Base-by-base conservation (phyloP, 2,113 vertebrate genomes). In the Athene noctua region DNA sequence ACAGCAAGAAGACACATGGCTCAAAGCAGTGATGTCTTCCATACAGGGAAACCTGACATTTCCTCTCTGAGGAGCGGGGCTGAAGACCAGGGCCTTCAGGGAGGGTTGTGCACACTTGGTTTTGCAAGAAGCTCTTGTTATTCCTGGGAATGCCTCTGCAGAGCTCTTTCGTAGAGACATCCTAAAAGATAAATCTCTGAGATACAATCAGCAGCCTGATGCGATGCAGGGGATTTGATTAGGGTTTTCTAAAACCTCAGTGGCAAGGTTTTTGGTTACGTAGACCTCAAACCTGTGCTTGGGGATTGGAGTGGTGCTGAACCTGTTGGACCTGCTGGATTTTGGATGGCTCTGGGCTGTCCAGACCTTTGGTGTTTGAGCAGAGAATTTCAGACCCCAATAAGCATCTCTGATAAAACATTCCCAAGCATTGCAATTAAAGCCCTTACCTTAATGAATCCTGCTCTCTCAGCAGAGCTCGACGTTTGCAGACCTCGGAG, bases 141-240 rank as follows among this genome's bases (percentile, higher is more conserved):
- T 23, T 88, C 62, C 52, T 15, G 51, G 65, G 78, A 46, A 12
- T 5, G 5, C 63, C 62, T 54, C 30, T 40, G 57, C 49, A 55
- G 21, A 9, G 30, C 9, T 7, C 13, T 46, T 32, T 71, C 17
- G 11, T 3, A 7, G 66, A 34, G 26, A 23, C 7, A 10, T 26
- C 52, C 72, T 22, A 2, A 51, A 66, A 62, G 4, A 18, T n/a
- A 36, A 9, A 15, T 16, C 66, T n/a, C 49, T 38, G 21, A 20
- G 22, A 15, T 11, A 0, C 19, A 14, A 0, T 13, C 57, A 57
- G 74, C 23, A 2, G 3, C 51, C 30, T 16, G 46, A 27, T 46
- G 46, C 0, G 0, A 6, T 19, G 5, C 57, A 18, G 58, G 46
- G 78, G 11, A 5, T 29, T 57, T 10, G 17, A 3, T 2, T 19